Evolutionary conservation across 2,888 invertebrate genomes (phyloP).

Genomic region (Lepidocyrtoides sp.): DNA sequence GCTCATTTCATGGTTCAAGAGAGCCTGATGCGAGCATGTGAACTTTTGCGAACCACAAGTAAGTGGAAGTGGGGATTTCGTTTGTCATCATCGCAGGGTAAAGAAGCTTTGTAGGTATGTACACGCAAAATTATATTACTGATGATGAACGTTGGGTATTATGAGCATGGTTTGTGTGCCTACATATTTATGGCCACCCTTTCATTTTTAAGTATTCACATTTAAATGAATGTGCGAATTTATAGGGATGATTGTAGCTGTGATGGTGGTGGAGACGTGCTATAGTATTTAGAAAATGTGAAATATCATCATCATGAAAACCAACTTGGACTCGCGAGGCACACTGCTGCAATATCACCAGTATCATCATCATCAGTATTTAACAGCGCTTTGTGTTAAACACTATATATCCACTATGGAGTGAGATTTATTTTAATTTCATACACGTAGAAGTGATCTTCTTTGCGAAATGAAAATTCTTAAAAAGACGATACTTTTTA

Average conservation of each 20-base stretch:
- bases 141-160: background rate
- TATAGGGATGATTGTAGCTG: background rate
- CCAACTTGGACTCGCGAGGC: background rate
- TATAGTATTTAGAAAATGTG: conserved; percentile 19
- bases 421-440: conserved; percentile 49
- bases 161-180: background rate
- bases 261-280: background rate
- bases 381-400: background rate
- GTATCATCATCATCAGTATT: background rate
- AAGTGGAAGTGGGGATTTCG: conserved; percentile 75
- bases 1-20: conserved; percentile 78
- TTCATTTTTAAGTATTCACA: conserved; percentile 3
- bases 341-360: conserved; percentile 1
- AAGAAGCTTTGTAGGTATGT: conserved; percentile 25
- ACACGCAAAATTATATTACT: conserved; percentile 23
- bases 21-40: conserved; percentile 68
- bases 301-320: conserved; percentile 34
- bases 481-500: conserved; percentile 14
- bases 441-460: conserved; percentile 7
- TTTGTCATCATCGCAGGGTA: conserved; percentile 65
- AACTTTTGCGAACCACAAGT: conserved; percentile 76
- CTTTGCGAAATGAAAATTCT: conserved; percentile 49
- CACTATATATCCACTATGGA: background rate
- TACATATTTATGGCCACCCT: conserved; percentile 7
- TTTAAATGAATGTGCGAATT: background rate